Evolutionary conservation across 2,888 invertebrate species (phyloP).

Genomic region (Netelia fuscicornis): DNA sequence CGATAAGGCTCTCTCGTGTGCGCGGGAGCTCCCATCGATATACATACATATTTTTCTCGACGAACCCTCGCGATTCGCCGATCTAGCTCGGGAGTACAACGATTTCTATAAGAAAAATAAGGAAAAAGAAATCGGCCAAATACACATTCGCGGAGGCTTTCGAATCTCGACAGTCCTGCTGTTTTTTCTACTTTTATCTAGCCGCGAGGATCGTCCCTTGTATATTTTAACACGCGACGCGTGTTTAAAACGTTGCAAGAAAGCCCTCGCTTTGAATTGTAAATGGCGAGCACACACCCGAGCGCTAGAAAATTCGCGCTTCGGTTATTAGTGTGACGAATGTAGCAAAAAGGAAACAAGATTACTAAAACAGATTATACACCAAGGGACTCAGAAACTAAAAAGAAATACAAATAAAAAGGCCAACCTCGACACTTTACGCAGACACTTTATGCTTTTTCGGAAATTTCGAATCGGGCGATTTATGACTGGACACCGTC

Average conservation of each 20-base stretch:
- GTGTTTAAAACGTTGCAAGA: slow-evolving; percentile 22
- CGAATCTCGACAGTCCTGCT: slow-evolving; percentile 8
- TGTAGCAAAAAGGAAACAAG: slow-evolving; percentile 23
- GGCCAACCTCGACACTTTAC: background rate
- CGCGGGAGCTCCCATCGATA: slow-evolving; percentile 52
- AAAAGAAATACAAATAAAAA: slow-evolving; percentile 18
- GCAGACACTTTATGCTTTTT: background rate
- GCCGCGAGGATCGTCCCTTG: slow-evolving; percentile 24
- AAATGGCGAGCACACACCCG: background rate
- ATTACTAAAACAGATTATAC: slow-evolving; percentile 40
- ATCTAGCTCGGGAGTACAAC: slow-evolving; percentile 9
- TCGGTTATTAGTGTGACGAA: slow-evolving; percentile 32
- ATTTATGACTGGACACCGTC: slow-evolving; percentile 20
- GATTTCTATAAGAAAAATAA: slow-evolving; percentile 26
- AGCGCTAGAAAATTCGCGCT: slow-evolving; percentile 22
- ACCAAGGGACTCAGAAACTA: background rate
- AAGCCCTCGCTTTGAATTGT: slow-evolving; percentile 32
- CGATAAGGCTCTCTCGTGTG: slow-evolving; percentile 56
- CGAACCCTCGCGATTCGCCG: slow-evolving; percentile 41
- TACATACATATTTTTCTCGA: slow-evolving; percentile 50
- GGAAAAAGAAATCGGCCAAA: slow-evolving; percentile 2
- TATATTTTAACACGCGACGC: slow-evolving; percentile 45
- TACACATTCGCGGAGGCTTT: slow-evolving; percentile 28
- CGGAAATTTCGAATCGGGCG: slow-evolving; percentile 16
- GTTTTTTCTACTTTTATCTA: slow-evolving; percentile 46